Evolutionary conservation across 2,797 vertebrate species (phyloP).

Genomic region (Myoxocephalus aenaeus): DNA sequence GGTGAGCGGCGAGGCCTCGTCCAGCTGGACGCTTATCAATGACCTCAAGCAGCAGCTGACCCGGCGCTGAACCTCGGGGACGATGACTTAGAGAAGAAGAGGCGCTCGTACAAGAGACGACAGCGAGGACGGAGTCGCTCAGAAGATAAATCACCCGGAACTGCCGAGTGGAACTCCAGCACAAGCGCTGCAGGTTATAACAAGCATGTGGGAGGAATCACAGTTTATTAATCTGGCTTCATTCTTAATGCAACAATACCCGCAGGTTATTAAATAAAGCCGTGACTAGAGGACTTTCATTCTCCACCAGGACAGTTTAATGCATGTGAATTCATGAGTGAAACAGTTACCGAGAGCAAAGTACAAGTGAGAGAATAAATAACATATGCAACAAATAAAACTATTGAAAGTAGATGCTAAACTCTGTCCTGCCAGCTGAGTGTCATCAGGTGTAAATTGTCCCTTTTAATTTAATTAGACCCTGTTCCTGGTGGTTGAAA

Average conservation of each 20-base stretch:
- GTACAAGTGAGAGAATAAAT: neutral
- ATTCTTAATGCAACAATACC: neutral
- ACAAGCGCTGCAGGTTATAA: too few relatives aligned
- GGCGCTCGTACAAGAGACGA: neutral
- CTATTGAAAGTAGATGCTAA: neutral
- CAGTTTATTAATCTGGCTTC: neutral
- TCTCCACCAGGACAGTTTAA: neutral
- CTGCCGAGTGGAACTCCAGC: too few relatives aligned
- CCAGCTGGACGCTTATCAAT: slow-evolving; percentile 25
- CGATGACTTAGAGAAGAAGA: neutral
- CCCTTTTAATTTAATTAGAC: too few relatives aligned
- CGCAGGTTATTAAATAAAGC: slow-evolving; percentile 21
- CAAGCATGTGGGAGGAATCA: neutral
- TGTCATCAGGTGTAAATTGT: too few relatives aligned
- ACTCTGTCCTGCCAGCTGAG: neutral
- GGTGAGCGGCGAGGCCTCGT: slow-evolving; percentile 28
- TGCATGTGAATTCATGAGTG: neutral
- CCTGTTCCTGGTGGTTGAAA: too few relatives aligned
- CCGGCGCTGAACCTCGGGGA: slow-evolving; percentile 6
- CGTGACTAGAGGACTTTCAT: neutral
- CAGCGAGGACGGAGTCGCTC: neutral
- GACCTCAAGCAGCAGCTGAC: slow-evolving; percentile 19
- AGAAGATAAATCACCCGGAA: neutral
- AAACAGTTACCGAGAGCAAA: neutral
- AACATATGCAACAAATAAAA: neutral